Evolutionary conservation across 2,888 invertebrate genomes (phyloP), one percentile per base, ranked within the genome.

Genomic region (Agonopterix heracliana): DNA sequence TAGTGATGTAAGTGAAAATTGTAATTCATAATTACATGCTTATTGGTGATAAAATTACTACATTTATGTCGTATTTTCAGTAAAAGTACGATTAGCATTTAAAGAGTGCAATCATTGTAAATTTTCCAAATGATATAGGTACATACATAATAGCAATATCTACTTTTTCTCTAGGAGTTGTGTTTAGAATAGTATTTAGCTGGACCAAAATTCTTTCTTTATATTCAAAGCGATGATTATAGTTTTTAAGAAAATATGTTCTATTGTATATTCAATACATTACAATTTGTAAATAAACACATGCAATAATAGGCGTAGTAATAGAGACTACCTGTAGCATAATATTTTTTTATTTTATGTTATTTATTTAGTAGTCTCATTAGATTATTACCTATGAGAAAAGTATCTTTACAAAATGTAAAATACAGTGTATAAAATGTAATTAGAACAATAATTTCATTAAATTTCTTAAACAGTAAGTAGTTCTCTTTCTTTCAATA

Each of bases 391-490:
- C 61, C 67, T 78, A 75, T 67, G 70, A 68, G 64, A 63, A 74
- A 77, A 75, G 68, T 75, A 74, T 71, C 68, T 70, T 70, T 72
- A 70, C 59, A 65, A 68, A 72, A 68, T 86, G 85, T 87, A 85
- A 78, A 78, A 77, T 78, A 80, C 71, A 74, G 58, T 87, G 87
- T 88, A 88, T 82, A 87, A 86, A 79, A 76, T 85, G 80, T 88
- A 86, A 85, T 81, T 87, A 86, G 86, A 83, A 81, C 75, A 78
- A 78, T 79, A 74, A 84, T 82, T 86, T 85, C 83, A 87, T 77
- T 86, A 88, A 86, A 87, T 84, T 86, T 86, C 86, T 70, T 84
- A 82, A 84, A 79, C 75, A 74, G 67, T 68, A 66, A 44, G 12
- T 12, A n/a, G 41, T 12, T 41, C 2, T 41, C 41, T 41, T 13